Evolutionary conservation across 1,140 invertebrate genomes (phyloP).

Genomic region (Drosophila pseudoobscura): DNA sequence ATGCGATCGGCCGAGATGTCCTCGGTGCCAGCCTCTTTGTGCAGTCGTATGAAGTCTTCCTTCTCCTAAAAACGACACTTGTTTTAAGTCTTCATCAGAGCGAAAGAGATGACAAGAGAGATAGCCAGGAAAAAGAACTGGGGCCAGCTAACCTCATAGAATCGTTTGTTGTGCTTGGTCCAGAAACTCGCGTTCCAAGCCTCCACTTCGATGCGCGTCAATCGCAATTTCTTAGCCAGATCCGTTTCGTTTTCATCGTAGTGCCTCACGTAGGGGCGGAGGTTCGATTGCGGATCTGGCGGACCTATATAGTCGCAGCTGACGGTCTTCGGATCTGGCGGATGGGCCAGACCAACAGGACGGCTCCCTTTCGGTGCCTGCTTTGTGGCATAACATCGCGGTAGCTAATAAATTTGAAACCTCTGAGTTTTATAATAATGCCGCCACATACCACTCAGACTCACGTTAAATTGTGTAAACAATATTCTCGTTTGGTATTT

Average conservation of each 20-base stretch:
- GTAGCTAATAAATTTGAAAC: conserved; percentile 12
- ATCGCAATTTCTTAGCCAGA: conserved; percentile 87
- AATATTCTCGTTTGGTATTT: conserved; percentile 13
- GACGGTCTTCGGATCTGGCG: conserved; percentile 72
- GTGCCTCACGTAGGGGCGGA: conserved; percentile 88
- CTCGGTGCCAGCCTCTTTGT: conserved; percentile 83
- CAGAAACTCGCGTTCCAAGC: conserved; percentile 93
- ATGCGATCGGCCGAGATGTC: conserved; percentile 90
- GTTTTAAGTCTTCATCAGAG: no score
- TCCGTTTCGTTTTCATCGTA: conserved; percentile 86
- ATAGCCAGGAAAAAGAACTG: conserved; percentile 8
- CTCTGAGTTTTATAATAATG: not conserved
- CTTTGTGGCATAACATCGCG: conserved; percentile 43
- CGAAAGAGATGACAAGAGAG: no score
- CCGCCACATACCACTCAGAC: not conserved
- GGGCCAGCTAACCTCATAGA: conserved; percentile 84
- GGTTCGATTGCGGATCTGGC: conserved; percentile 90
- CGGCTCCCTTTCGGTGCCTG: conserved; percentile 24
- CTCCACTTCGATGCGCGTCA: conserved; percentile 87
- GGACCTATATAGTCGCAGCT: conserved; percentile 87
- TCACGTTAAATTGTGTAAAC: conserved; percentile 13
- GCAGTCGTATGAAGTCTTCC: conserved; percentile 86
- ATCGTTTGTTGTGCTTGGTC: conserved; percentile 89
- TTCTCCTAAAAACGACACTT: conserved; percentile 85
- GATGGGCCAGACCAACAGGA: conserved; percentile 52